Conservation (phyloP, 2,113 vertebrate genomes). For the Siniperca chuatsi region DNA sequence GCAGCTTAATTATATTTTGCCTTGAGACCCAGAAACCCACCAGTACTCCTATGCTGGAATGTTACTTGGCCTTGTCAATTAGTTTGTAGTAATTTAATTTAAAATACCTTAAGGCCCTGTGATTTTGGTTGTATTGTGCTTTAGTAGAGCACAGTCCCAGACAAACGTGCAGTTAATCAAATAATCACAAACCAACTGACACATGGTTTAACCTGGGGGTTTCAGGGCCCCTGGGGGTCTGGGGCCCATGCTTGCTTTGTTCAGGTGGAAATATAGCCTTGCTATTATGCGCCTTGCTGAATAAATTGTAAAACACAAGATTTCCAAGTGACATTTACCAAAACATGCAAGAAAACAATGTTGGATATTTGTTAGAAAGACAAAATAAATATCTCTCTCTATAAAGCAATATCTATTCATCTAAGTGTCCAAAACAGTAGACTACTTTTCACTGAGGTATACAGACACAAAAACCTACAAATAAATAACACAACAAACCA, state of each 20-base stretch:
- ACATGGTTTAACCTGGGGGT: not conserved
- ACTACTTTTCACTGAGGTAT: not conserved
- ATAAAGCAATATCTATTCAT: not conserved
- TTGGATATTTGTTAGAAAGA: not conserved
- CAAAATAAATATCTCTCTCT: not conserved
- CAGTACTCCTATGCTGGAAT: not conserved
- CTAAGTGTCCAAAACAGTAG: not conserved
- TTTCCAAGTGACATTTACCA: not conserved
- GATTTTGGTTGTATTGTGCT: conserved; percentile 15
- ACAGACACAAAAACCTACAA: not conserved
- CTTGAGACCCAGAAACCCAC: not conserved
- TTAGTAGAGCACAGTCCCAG: not conserved
- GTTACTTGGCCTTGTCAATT: not conserved
- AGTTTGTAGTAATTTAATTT: conserved; percentile 18
- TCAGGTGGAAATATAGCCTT: not conserved
- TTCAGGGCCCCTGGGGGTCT: not conserved
- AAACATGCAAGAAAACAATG: not conserved
- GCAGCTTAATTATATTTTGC: conserved; percentile 7
- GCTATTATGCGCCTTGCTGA: not conserved
- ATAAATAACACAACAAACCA: not conserved
- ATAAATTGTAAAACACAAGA: not conserved
- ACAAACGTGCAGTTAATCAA: conserved; percentile 28
- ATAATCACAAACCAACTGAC: conserved; percentile 15
- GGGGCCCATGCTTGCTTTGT: not conserved
- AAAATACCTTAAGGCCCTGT: not conserved